These are phyloP conservation scores for Melangyna quadrimaculata DNA, from an alignment of 2,888 invertebrate genomes.

Conservation along the genomic window DNA sequence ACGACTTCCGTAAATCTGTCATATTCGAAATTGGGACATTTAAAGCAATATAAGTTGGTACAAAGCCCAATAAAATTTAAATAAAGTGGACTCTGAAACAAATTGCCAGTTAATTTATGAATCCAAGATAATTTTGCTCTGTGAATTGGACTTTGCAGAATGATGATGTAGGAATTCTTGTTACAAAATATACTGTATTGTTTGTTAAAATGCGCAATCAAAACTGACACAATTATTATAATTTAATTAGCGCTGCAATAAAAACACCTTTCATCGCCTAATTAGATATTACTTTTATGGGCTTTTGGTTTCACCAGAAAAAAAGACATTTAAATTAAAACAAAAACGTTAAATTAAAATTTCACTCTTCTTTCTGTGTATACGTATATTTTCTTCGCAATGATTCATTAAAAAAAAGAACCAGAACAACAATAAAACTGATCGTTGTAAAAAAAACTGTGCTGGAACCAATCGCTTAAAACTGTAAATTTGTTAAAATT, in stretches of 20 bases:
- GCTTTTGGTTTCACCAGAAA: constrained; percentile 30
- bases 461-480: constrained; percentile 38
- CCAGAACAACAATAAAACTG: not conserved
- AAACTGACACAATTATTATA: constrained; percentile 67
- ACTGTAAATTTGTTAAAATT: constrained; percentile 65
- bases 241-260: constrained; percentile 65
- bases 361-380: constrained; percentile 18
- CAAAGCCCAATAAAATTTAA: constrained; percentile 23
- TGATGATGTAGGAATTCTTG: constrained; percentile 13
- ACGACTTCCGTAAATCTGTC: constrained; percentile 20
- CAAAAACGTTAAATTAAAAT: constrained; percentile 2
- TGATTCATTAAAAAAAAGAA: constrained; percentile 44
- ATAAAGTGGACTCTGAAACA: constrained; percentile 22
- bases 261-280: constrained; percentile 64
- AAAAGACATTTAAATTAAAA: not conserved
- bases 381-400: not conserved
- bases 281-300: constrained; percentile 64
- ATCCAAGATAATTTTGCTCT: not conserved
- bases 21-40: constrained; percentile 18
- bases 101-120: constrained; percentile 21
- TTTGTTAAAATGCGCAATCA: constrained; percentile 45
- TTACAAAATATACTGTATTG: constrained; percentile 39
- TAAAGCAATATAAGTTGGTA: not conserved
- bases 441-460: not conserved
- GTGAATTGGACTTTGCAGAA: not conserved